Conservation (phyloP, 1,140 invertebrate species). For the Leptopilina boulardi region DNA sequence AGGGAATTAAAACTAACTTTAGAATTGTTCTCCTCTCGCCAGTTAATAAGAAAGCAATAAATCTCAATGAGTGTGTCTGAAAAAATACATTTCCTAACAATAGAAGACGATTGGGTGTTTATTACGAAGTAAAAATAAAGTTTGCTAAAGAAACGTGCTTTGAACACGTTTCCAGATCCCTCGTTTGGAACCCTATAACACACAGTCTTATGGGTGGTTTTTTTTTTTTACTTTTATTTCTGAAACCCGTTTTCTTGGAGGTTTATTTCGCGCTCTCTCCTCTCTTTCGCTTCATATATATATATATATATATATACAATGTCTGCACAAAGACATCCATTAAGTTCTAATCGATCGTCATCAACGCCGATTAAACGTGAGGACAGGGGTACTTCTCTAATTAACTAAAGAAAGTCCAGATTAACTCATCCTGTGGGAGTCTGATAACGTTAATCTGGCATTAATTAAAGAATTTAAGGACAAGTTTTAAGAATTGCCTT, state of each 20-base stretch:
- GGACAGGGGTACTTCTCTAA: constrained; percentile 9
- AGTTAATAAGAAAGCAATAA: not conserved
- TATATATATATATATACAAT: constrained; percentile 1
- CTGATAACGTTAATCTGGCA: constrained; percentile 19
- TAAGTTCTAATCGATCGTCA: constrained; percentile 26
- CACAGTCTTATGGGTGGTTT: constrained; percentile 6
- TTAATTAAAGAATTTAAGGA: constrained; percentile 23
- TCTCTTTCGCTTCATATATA: no score
- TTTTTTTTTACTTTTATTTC: constrained; percentile 24
- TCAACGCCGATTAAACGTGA: constrained; percentile 17
- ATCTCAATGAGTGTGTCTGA: not conserved
- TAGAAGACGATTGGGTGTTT: constrained; percentile 29
- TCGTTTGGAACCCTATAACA: not conserved
- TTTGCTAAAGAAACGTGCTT: constrained; percentile 3
- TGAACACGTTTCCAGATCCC: constrained; percentile 13
- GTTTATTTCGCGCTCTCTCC: not conserved
- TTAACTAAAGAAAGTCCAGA: constrained; percentile 29
- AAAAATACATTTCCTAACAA: constrained; percentile 20
- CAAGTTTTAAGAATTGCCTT: constrained; percentile 12
- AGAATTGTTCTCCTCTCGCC: not conserved
- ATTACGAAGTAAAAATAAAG: constrained; percentile 20
- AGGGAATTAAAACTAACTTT: not conserved
- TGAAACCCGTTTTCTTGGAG: constrained; percentile 20
- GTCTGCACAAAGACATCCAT: constrained; percentile 31
- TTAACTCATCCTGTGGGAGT: constrained; percentile 26